A percentile compares a stretch with the other conserved stretches of the same genome.
These are phyloP conservation scores for Malurus alboscapulatus DNA, from an alignment of 2,113 vertebrate genomes.

Conservation along the genomic window DNA sequence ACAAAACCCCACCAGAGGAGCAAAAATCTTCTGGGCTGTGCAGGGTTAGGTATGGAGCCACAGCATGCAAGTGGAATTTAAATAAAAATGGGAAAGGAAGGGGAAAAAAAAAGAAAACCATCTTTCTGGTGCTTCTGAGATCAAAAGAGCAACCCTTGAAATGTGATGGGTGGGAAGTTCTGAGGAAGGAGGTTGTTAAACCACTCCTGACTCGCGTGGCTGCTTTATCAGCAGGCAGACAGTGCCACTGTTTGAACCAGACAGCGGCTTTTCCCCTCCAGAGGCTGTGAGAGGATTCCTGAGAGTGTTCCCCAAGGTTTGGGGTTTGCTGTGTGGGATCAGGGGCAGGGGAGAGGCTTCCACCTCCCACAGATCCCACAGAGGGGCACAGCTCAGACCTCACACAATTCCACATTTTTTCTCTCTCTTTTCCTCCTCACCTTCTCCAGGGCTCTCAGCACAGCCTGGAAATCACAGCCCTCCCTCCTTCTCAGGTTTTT, in stretches of 20 bases:
- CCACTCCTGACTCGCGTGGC: constrained; percentile 14
- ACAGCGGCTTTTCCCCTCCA: neutral
- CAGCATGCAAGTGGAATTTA: neutral
- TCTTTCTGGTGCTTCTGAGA: constrained; percentile 25
- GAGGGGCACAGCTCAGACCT: neutral
- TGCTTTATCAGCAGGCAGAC: constrained; percentile 22
- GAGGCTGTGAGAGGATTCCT: constrained; percentile 14
- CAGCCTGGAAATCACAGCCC: neutral
- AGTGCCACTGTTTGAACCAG: constrained; percentile 43
- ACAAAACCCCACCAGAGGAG: neutral
- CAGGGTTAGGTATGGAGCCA: neutral
- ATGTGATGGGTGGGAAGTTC: constrained; percentile 44
- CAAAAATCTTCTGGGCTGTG: neutral
- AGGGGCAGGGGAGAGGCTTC: neutral
- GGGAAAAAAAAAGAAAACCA: neutral
- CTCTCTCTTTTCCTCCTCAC: neutral
- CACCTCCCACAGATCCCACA: neutral
- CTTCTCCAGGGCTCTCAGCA: neutral
- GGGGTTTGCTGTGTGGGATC: neutral
- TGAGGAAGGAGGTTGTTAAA: constrained; percentile 44
- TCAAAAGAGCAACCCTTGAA: constrained; percentile 56
- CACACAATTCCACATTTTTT: neutral
- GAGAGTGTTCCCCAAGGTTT: neutral
- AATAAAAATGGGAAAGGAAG: neutral
- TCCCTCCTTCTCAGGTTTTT: neutral